These are phyloP conservation scores for Drosophila pseudotalamancana DNA, from an alignment of 2,888 invertebrate species.

Conservation along the genomic window DNA sequence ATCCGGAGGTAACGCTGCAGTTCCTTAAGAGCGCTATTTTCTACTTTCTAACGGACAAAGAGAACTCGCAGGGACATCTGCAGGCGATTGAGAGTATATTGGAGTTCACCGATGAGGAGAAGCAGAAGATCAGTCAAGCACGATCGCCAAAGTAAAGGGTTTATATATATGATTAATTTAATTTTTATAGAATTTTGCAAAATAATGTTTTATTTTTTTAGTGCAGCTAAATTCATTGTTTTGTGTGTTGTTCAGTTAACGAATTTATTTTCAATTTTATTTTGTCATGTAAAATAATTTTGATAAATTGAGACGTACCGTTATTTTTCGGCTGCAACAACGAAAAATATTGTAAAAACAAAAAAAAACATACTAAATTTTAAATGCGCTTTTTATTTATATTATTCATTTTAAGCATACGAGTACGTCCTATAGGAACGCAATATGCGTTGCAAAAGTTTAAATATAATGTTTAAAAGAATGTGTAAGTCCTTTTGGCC, in stretches of 20 bases:
- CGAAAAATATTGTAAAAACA: constrained; percentile 53
- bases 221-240: constrained; percentile 67
- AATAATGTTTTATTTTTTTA: constrained; percentile 69
- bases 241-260: constrained; percentile 42
- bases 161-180: constrained; percentile 4
- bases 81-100: constrained; percentile 95
- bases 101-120: constrained; percentile 93
- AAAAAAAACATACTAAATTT: constrained; percentile 2
- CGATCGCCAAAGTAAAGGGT: constrained; percentile 84
- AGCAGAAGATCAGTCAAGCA: constrained; percentile 91
- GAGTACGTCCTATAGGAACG: constrained; percentile 59
- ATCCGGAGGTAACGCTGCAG: constrained; percentile 96
- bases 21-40: constrained; percentile 97
- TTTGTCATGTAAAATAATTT: constrained; percentile 77
- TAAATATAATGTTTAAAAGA: constrained; percentile 37
- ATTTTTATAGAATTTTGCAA: constrained; percentile 34
- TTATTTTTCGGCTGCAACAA: constrained; percentile 19
- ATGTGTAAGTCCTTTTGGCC: constrained; percentile 51
- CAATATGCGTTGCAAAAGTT: constrained; percentile 16
- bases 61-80: constrained; percentile 94
- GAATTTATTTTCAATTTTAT: constrained; percentile 79
- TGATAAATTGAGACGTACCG: constrained; percentile 60
- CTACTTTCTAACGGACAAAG: constrained; percentile 95
- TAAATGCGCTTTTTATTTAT: constrained; percentile 41
- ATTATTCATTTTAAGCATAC: constrained; percentile 45